Evolutionary conservation across 2,888 invertebrate genomes (phyloP), one percentile per base, ranked within the genome.

Genomic region (Beris morrisii): DNA sequence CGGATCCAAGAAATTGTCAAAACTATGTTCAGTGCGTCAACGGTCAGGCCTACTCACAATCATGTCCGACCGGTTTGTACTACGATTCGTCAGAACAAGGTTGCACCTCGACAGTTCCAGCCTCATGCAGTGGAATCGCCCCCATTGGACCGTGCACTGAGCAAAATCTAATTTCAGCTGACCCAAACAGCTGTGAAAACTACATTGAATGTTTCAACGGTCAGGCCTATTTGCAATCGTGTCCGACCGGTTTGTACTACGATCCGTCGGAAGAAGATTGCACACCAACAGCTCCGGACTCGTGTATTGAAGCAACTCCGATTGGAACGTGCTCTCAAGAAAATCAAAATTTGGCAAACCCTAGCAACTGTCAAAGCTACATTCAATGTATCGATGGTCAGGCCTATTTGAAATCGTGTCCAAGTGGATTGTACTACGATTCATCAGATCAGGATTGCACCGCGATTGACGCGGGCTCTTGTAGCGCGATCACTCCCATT

Each of bases 231-330:
- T 13, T 11, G 13, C 50, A 61, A 61, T 5, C 38, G 6, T 61
- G 61, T 38, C 61, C 61, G 12, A 38, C 6, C 6, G 61, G 61
- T 11, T 38, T 13, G 12, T 61, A 50, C 22, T 61, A 50, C 61
- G 22, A 61, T 5, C 15, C 32, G 7, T 9, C 5, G 5, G 30
- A 22, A 6, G 12, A 11, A 4, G 50, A 9, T 11, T 61, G 61
- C n/a, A 38, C 15, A 11, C 15, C 61, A 4, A 52, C 13, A 7
- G 4, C 11, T 7, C 61, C 52, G 11, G 2, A 50, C 9, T n/a
- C 22, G n/a, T 61, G 61, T n/a, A 28, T 13, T 9, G 43, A n/a
- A 12, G 11, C 9, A n/a, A 7, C 5, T 7, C 31, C 31, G 7
- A 11, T n/a, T 5, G 31, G 31, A 9, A 54, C 7, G 5, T 28